Conservation (phyloP, 2,113 vertebrate genomes). For the Megaleporinus macrocephalus region DNA sequence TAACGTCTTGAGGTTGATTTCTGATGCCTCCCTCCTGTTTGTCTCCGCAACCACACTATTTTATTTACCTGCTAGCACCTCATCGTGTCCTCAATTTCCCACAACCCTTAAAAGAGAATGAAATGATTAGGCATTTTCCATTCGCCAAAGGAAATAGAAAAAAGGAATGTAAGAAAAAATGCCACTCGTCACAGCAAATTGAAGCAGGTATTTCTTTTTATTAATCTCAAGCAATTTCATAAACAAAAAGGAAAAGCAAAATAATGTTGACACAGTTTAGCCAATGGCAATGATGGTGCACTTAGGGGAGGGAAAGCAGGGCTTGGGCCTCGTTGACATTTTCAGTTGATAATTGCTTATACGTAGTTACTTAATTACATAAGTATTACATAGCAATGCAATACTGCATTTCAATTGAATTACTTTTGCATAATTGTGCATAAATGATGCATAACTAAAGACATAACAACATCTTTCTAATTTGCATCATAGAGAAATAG, state of each 20-base stretch:
- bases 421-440: too few species aligned
- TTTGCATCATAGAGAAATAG: too few species aligned
- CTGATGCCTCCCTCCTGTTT: background rate
- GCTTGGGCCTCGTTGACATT: background rate
- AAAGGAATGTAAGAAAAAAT: background rate
- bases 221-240: constrained; percentile 70
- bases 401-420: too few species aligned
- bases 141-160: constrained; percentile 8
- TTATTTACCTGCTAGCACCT: background rate
- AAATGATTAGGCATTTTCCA: constrained; percentile 53
- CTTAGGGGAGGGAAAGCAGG: constrained; percentile 48
- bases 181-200: constrained; percentile 56
- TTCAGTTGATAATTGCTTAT: background rate
- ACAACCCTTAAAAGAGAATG: constrained; percentile 53
- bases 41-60: background rate
- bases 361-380: too few species aligned
- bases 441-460: too few species aligned
- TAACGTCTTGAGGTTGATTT: background rate
- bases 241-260: constrained; percentile 70
- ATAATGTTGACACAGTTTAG: constrained; percentile 70
- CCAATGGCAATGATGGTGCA: constrained; percentile 65
- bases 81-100: background rate
- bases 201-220: constrained; percentile 62
- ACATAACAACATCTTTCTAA: too few species aligned
- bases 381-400: too few species aligned